Evolutionary conservation across 1,140 invertebrate genomes (phyloP).

Genomic region (Telenomus remus): DNA sequence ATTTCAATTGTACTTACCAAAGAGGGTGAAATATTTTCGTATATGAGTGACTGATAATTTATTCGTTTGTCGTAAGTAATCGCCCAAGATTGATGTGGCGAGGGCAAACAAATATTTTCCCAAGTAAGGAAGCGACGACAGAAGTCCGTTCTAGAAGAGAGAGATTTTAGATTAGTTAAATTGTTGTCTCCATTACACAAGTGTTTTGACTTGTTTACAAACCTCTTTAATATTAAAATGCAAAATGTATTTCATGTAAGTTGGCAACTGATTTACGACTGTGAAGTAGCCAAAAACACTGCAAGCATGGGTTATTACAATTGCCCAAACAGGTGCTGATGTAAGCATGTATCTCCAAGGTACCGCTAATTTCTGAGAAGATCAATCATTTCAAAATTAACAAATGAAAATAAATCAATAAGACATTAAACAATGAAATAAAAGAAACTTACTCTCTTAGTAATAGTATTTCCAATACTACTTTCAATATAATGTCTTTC

Average conservation of each 20-base stretch:
- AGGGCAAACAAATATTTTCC: constrained; percentile 88
- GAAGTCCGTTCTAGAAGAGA: constrained; percentile 85
- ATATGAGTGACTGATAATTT: constrained; percentile 82
- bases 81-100: constrained; percentile 81
- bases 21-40: constrained; percentile 81
- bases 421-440: no score
- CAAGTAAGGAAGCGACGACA: constrained; percentile 91
- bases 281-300: constrained; percentile 97
- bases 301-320: constrained; percentile 91
- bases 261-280: constrained; percentile 93
- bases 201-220: neutral
- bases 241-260: constrained; percentile 93
- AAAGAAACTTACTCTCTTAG: constrained; percentile 50
- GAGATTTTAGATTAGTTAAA: constrained; percentile 6
- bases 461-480: constrained; percentile 78
- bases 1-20: constrained; percentile 73
- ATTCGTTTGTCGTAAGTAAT: constrained; percentile 79
- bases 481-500: constrained; percentile 89
- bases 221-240: constrained; percentile 91
- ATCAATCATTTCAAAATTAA: constrained; percentile 7
- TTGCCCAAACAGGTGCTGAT: constrained; percentile 92
- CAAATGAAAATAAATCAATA: no score
- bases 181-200: neutral
- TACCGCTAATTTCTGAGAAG: constrained; percentile 76
- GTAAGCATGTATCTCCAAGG: constrained; percentile 89